These are phyloP conservation scores for Eutrigla gurnardus DNA, from an alignment of 2,797 vertebrate species.

Conservation along the genomic window DNA sequence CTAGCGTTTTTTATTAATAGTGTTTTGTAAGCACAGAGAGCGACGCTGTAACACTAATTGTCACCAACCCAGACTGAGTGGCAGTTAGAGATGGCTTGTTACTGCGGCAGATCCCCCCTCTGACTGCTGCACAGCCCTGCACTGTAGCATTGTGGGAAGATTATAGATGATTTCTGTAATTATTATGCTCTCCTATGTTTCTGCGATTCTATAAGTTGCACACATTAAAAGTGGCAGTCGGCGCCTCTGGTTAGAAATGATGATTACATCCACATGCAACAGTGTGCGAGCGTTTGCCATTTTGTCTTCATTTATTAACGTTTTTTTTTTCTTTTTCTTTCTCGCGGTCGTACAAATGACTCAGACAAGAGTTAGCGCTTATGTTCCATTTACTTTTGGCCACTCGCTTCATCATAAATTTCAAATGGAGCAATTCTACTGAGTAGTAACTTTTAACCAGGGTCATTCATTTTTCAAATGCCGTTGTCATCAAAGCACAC, in stretches of 20 bases:
- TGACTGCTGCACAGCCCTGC: slow-evolving; percentile 3
- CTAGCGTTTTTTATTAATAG: slow-evolving; percentile 10
- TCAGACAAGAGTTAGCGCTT: slow-evolving; percentile 70
- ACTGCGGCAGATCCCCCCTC: slow-evolving; percentile 29
- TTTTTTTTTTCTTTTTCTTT: slow-evolving; percentile 58
- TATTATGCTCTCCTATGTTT: slow-evolving; percentile 51
- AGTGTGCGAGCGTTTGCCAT: slow-evolving; percentile 51
- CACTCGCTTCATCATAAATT: slow-evolving; percentile 75
- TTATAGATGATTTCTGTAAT: slow-evolving; percentile 52
- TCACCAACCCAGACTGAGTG: slow-evolving; percentile 13
- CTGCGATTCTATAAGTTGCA: slow-evolving; percentile 48
- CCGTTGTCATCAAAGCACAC: slow-evolving; percentile 71
- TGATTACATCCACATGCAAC: slow-evolving; percentile 69
- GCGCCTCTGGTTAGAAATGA: slow-evolving; percentile 63
- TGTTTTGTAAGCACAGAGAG: slow-evolving; percentile 9
- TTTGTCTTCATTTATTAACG: slow-evolving; percentile 73
- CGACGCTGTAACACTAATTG: slow-evolving; percentile 16
- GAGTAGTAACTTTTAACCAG: slow-evolving; percentile 73
- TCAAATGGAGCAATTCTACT: slow-evolving; percentile 70
- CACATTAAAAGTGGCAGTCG: slow-evolving; percentile 64
- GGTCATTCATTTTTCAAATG: slow-evolving; percentile 77
- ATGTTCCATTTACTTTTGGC: slow-evolving; percentile 74
- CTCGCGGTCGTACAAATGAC: slow-evolving; percentile 54
- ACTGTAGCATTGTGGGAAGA: slow-evolving; percentile 32
- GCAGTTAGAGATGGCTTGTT: slow-evolving; percentile 17